A percentile compares a stretch with the other conserved stretches of the same genome.
Conservation (phyloP, 2,797 vertebrate genomes). For the Tachyglossus aculeatus region DNA sequence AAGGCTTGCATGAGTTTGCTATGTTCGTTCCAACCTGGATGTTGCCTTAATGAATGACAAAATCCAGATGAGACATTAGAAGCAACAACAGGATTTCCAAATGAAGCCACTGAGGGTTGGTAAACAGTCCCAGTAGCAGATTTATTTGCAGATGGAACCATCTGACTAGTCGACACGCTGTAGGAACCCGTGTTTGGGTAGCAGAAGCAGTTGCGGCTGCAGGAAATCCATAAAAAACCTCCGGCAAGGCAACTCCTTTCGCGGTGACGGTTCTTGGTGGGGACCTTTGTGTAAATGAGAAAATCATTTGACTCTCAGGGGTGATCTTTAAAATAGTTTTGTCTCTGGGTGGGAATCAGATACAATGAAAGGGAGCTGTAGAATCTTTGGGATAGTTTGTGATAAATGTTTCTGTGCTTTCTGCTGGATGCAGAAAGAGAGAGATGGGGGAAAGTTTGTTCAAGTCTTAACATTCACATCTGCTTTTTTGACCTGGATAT, state of each 20-base stretch:
- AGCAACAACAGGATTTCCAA: conserved; percentile 57
- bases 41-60: conserved; percentile 53
- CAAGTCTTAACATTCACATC: neutral
- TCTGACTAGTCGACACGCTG: conserved; percentile 51
- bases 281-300: neutral
- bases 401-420: neutral
- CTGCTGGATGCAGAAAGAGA: neutral
- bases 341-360: neutral
- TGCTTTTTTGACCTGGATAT: conserved; percentile 7
- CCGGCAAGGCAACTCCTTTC: conserved; percentile 43
- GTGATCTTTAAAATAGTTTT: neutral
- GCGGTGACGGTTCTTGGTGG: conserved; percentile 2
- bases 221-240: conserved; percentile 59
- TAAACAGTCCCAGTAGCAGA: conserved; percentile 60
- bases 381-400: neutral
- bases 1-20: conserved; percentile 20
- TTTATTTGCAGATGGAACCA: conserved; percentile 63
- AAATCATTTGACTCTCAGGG: neutral
- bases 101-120: conserved; percentile 50
- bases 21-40: conserved; percentile 44
- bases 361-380: neutral
- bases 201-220: conserved; percentile 55
- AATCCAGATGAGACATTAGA: conserved; percentile 59
- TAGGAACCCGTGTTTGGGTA: conserved; percentile 38
- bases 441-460: neutral